Percentiles rank a stretch among this genome's conserved stretches.
Conservation (phyloP, 2,113 vertebrate genomes). For the Polypterus bichir region DNA sequence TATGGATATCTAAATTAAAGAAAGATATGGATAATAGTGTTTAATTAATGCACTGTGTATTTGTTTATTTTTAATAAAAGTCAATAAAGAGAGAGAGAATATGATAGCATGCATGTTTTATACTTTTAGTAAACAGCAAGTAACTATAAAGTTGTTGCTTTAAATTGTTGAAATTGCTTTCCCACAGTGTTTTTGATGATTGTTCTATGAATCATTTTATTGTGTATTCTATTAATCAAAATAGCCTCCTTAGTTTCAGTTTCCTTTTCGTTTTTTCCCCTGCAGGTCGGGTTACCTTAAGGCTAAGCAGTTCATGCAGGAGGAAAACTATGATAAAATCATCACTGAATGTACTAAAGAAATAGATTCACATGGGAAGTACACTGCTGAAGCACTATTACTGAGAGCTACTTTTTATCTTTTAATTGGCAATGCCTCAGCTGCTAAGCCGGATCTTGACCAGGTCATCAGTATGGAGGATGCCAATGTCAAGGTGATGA, state of each 20-base stretch:
- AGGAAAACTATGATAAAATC: constrained; percentile 98
- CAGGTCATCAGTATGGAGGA: constrained; percentile 85
- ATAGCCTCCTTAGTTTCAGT: background rate
- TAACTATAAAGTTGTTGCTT: too few relatives aligned
- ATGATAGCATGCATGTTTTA: too few relatives aligned
- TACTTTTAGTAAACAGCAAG: too few relatives aligned
- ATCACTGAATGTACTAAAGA: constrained; percentile 97
- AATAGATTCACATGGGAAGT: constrained; percentile 76
- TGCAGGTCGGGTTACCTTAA: constrained; percentile 86
- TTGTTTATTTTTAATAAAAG: too few relatives aligned
- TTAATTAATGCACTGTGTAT: too few relatives aligned
- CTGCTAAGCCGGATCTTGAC: constrained; percentile 88
- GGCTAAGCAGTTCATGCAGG: constrained; percentile 97
- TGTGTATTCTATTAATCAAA: too few relatives aligned
- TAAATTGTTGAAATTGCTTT: too few relatives aligned
- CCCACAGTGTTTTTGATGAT: too few relatives aligned
- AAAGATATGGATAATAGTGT: too few relatives aligned
- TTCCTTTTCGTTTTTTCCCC: constrained; percentile 16
- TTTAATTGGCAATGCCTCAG: constrained; percentile 84
- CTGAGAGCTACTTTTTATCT: constrained; percentile 93
- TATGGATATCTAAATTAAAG: too few relatives aligned
- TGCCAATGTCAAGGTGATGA: constrained; percentile 81
- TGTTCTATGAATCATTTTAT: too few relatives aligned
- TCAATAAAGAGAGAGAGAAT: too few relatives aligned
- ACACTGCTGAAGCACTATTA: constrained; percentile 82